A percentile compares a stretch with the other conserved stretches of the same genome.
These are phyloP conservation scores for Athetis lepigone DNA, from an alignment of 2,888 invertebrate genomes.

Conservation along the genomic window DNA sequence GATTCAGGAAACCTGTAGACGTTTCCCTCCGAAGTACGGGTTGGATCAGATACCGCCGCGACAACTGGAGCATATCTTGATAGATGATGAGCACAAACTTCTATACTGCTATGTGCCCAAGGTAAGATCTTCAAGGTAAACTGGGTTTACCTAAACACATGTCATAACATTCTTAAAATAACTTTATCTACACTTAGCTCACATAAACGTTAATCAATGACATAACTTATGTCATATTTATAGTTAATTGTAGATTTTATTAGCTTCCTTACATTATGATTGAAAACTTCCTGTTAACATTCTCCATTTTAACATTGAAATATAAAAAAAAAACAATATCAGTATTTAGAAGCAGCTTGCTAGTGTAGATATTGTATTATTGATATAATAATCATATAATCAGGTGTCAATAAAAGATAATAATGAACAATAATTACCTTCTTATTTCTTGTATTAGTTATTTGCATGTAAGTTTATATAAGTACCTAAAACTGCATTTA, in stretches of 20 bases:
- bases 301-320: no score
- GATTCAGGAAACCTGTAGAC: constrained; percentile 91
- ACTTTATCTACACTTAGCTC: background rate
- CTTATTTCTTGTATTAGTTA: no score
- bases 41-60: constrained; percentile 88
- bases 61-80: constrained; percentile 94
- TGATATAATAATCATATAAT: background rate
- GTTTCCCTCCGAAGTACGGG: constrained; percentile 81
- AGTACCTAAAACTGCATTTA: no score
- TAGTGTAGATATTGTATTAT: background rate
- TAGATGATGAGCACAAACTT: constrained; percentile 95
- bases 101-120: constrained; percentile 98
- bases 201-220: constrained; percentile 19
- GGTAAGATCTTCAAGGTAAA: constrained; percentile 89
- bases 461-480: no score
- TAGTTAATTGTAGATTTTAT: constrained; percentile 19
- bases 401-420: background rate
- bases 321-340: no score
- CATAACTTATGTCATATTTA: constrained; percentile 19
- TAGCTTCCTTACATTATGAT: constrained; percentile 26
- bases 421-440: no score
- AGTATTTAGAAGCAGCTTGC: background rate
- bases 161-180: background rate
- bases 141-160: constrained; percentile 49
- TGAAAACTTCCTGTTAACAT: constrained; percentile 43